phyloP scores from a whole-genome alignment of 2,888 invertebrate genomes.

The Euphydryas editha region DNA sequence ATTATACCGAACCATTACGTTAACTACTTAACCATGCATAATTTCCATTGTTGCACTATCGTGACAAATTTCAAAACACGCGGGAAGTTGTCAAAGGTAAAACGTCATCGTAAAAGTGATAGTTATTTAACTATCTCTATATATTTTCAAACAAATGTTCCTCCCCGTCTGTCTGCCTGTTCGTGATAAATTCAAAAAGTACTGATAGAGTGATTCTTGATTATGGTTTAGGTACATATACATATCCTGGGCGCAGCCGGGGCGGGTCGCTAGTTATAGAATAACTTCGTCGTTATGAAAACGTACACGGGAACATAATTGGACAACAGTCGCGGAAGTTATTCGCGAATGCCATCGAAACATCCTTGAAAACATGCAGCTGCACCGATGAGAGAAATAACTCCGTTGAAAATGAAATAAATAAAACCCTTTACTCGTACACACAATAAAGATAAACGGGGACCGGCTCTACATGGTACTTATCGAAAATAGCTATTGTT shows the following conservation, averaged over 20 bases:
- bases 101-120: too few relatives aligned
- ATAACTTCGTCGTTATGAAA: neutral
- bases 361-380: constrained; percentile 18
- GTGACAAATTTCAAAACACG: constrained; percentile 8
- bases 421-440: neutral
- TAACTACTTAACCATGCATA: constrained; percentile 1
- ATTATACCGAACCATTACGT: constrained; percentile 3
- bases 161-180: too few relatives aligned
- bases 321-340: constrained; percentile 10
- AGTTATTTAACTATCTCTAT: too few relatives aligned
- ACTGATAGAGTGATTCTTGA: too few relatives aligned
- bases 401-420: neutral
- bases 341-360: constrained; percentile 2
- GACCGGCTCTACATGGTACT: neutral
- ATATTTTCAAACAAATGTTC: too few relatives aligned
- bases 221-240: too few relatives aligned
- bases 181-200: too few relatives aligned
- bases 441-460: neutral
- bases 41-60: constrained; percentile 15
- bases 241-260: too few relatives aligned
- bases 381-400: constrained; percentile 8
- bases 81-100: constrained; percentile 6
- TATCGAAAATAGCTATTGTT: neutral
- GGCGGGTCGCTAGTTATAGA: too few relatives aligned
- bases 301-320: constrained; percentile 2